Percentiles rank a stretch among this genome's conserved stretches.
Evolutionary conservation across 2,888 invertebrate species (phyloP).

Genomic region (Erebia palarica): DNA sequence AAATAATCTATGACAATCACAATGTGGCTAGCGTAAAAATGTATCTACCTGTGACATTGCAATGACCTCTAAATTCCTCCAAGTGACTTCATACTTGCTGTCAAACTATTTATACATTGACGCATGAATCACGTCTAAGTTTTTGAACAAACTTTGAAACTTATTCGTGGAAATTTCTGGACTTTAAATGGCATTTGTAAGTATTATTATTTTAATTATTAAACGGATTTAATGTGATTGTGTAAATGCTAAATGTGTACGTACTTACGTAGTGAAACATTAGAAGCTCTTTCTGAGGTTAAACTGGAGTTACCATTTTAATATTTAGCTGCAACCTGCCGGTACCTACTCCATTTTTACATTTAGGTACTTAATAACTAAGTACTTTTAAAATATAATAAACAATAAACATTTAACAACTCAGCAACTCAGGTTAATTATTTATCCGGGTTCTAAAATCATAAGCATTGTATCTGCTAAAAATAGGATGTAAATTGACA

Average conservation of each 20-base stretch:
- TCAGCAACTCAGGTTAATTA: too few species aligned
- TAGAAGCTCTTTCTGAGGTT: neutral
- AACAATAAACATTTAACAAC: too few species aligned
- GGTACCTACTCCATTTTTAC: too few species aligned
- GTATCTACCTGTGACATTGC: constrained; percentile 63
- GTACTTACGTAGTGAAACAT: neutral
- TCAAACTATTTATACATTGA: constrained; percentile 53
- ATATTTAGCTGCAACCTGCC: too few species aligned
- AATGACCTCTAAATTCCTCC: constrained; percentile 69
- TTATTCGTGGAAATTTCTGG: constrained; percentile 16
- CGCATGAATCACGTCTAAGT: constrained; percentile 13
- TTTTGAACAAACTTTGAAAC: constrained; percentile 34
- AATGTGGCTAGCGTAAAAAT: constrained; percentile 54
- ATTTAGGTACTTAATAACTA: too few species aligned
- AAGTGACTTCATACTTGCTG: constrained; percentile 49
- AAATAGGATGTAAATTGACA: too few species aligned
- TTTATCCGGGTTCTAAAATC: too few species aligned
- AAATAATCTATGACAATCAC: constrained; percentile 35
- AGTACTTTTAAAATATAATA: too few species aligned
- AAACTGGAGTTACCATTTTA: neutral
- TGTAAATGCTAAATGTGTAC: neutral
- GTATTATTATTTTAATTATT: constrained; percentile 42
- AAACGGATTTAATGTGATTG: neutral
- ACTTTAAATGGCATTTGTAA: constrained; percentile 56
- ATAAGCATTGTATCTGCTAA: too few species aligned